A percentile compares a stretch with the other conserved stretches of the same genome.
phyloP scores from a whole-genome alignment of 2,113 vertebrate genomes.

The Spheniscus mendiculus region DNA sequence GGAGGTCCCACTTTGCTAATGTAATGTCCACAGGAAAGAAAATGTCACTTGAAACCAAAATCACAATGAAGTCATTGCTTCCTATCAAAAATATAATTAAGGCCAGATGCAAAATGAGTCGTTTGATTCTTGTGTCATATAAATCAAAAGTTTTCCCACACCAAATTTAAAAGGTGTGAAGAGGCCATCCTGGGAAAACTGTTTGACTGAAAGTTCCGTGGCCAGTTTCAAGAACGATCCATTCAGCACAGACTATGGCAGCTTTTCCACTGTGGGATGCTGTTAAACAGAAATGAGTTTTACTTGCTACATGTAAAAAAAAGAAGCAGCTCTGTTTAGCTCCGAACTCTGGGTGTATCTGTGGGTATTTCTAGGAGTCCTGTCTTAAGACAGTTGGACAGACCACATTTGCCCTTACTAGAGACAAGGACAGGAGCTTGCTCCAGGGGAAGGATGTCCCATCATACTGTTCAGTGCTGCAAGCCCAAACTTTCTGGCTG shows the following conservation, averaged over 20 bases:
- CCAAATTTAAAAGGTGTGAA: too few relatives aligned
- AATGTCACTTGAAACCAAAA: background rate
- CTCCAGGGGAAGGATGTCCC: background rate
- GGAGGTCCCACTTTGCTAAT: background rate
- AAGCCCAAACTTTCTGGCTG: fast-evolving
- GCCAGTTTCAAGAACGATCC: background rate
- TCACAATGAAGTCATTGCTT: background rate
- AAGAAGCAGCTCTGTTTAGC: background rate
- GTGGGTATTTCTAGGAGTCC: background rate
- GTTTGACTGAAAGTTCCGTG: background rate
- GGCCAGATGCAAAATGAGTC: background rate
- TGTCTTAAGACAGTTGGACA: background rate
- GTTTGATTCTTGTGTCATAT: background rate
- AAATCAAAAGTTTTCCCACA: background rate
- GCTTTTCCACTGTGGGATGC: background rate
- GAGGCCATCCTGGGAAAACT: background rate
- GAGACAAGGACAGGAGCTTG: background rate
- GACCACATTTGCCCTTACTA: background rate
- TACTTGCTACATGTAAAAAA: background rate
- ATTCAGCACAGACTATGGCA: background rate
- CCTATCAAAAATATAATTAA: background rate
- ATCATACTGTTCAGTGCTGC: background rate
- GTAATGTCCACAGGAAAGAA: background rate
- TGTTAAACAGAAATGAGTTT: background rate
- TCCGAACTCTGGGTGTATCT: background rate